Base-by-base conservation (phyloP, 2,113 vertebrate genomes). In the Gorsachius goisagi region DNA sequence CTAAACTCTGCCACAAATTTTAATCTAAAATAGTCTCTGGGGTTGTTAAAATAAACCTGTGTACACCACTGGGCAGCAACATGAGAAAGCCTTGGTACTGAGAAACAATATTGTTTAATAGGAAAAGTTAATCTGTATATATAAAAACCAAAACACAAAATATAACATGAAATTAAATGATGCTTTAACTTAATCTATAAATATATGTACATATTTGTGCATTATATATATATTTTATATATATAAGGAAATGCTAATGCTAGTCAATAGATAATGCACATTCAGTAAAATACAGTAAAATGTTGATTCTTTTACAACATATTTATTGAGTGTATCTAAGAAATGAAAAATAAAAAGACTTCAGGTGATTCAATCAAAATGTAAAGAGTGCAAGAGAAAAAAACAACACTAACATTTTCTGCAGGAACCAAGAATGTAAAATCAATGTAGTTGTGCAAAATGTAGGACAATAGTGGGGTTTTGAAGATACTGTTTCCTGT, bases 171-270 rank as follows among this genome's bases (percentile, higher is more conserved):
- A 82, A 75, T 76, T 85, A 80, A 90, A 78, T 27, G 6, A 76
- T 90, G 12, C 7, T 66, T 90, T 85, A 69, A 62, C 10, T 32
- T 67, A 74, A 16, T 4, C 64, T 91, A 90, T 95, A 97, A 97
- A 97, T 95, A 92, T 95, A 94, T 92, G 35, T 95, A 95, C 86
- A 96, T 73, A 58, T 64, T 62, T 77, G 22, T 72, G 67, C 35
- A 90, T 55, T 55, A 28, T 33, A 85, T 78, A 55, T 85, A 55
- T 63, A 82, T 75, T 35, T 35, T 85, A 55, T n/a, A 76, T 60
- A 39, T 60, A 47, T 81, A 85, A 59, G 47, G 44, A 85, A 78
- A 67, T n/a, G 16, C 55, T 87, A 74, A 72, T 56, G 7, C 11
- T 66, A 92, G 53, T 56, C 37, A 83, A 28, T 13, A 72, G 39